Evolutionary conservation across 2,888 invertebrate genomes (phyloP).

Genomic region (Metallyticus violacea): DNA sequence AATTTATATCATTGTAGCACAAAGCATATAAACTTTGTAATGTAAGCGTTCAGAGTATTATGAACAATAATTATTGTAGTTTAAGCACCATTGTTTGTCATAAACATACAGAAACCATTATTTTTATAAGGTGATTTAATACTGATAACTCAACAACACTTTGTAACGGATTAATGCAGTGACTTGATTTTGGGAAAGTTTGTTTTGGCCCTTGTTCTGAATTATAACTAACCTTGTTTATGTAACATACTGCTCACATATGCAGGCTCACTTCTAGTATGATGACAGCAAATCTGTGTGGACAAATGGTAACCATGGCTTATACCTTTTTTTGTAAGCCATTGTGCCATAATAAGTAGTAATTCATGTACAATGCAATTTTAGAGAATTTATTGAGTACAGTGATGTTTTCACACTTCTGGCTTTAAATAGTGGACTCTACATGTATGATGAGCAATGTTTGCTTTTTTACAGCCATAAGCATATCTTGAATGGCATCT

Average conservation of each 20-base stretch:
- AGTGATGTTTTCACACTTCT: neutral
- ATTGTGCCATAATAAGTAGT: neutral
- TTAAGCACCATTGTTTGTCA: neutral
- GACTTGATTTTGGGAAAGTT: conserved; percentile 19
- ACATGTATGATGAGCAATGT: neutral
- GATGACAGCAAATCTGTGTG: neutral
- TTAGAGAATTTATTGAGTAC: neutral
- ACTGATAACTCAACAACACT: neutral
- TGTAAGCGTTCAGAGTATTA: neutral
- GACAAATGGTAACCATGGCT: neutral
- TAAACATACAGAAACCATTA: neutral
- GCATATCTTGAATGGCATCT: neutral
- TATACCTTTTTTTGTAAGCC: neutral
- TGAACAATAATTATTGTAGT: neutral
- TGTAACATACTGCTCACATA: neutral
- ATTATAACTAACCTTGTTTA: neutral
- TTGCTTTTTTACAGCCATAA: too few relatives aligned
- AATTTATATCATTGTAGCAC: neutral
- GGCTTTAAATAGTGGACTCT: neutral
- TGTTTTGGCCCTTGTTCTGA: conserved; percentile 14
- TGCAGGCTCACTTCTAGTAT: neutral
- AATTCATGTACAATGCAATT: neutral
- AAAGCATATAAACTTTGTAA: neutral
- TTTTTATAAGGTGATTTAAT: neutral
- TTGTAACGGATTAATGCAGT: neutral